A percentile compares a stretch with the other conserved stretches of the same genome.
phyloP scores from a whole-genome alignment of 2,888 invertebrate species.

The Leptopilina syphax region DNA sequence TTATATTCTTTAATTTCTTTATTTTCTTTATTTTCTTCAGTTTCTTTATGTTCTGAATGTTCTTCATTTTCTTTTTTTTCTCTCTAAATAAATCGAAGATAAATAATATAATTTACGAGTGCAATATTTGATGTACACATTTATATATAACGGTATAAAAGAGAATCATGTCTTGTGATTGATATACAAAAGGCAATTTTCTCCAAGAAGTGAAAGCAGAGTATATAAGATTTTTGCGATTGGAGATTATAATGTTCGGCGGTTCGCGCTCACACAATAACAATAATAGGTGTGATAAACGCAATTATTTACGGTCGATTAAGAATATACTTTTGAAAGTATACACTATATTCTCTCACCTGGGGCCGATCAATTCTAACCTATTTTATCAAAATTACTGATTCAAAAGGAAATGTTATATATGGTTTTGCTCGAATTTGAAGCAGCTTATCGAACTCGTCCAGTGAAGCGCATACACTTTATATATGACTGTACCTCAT shows the following conservation, averaged over 20 bases:
- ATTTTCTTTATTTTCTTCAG: too few species aligned
- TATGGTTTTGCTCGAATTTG: too few species aligned
- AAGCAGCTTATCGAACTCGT: too few species aligned
- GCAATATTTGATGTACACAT: background rate
- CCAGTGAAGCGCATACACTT: too few species aligned
- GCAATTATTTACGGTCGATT: conserved; percentile 77
- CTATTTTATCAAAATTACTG: too few species aligned
- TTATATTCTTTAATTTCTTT: too few species aligned
- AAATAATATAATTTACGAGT: conserved; percentile 33
- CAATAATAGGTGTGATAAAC: conserved; percentile 76
- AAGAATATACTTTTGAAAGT: conserved; percentile 62
- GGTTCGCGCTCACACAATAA: conserved; percentile 63
- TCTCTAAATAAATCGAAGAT: conserved; percentile 13
- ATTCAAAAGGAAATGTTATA: too few species aligned
- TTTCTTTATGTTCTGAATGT: too few species aligned
- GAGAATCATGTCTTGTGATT: conserved; percentile 60
- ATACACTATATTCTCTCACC: conserved; percentile 48
- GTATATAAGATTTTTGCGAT: conserved; percentile 52
- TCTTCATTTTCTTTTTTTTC: background rate
- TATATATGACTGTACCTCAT: too few species aligned
- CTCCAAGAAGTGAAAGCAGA: conserved; percentile 65
- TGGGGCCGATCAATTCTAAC: conserved; percentile 53
- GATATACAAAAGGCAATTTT: conserved; percentile 66
- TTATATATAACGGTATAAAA: conserved; percentile 7
- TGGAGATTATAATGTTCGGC: too few species aligned